phyloP scores from a whole-genome alignment of 2,113 vertebrate genomes.

The Emydura subglobosa region DNA sequence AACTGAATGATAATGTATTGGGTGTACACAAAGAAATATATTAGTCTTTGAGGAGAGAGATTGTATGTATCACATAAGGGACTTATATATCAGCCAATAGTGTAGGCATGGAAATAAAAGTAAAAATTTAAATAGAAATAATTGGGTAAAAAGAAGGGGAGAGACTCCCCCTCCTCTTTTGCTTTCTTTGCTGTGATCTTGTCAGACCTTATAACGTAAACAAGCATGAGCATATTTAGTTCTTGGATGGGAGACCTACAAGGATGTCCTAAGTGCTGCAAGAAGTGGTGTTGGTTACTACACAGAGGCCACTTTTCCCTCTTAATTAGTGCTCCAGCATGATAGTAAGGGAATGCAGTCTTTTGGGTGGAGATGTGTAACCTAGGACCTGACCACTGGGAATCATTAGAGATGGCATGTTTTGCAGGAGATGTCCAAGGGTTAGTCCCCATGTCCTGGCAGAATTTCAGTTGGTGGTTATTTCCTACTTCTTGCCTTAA shows the following conservation, averaged over 20 bases:
- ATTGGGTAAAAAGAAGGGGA: neutral
- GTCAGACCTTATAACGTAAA: neutral
- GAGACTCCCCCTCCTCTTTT: neutral
- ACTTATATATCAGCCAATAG: neutral
- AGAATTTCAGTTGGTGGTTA: fast-evolving
- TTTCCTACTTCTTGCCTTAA: neutral
- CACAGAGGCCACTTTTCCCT: neutral
- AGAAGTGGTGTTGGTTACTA: neutral
- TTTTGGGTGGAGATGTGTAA: neutral
- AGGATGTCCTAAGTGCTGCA: neutral
- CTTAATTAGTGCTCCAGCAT: neutral
- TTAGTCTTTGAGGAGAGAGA: constrained; percentile 15
- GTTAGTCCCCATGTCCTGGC: fast-evolving
- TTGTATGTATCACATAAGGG: neutral
- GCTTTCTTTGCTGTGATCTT: constrained; percentile 3
- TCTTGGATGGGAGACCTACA: neutral
- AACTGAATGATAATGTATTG: neutral
- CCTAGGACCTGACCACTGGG: too few relatives aligned
- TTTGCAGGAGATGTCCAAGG: neutral
- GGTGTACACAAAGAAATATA: constrained; percentile 5
- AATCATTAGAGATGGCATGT: fast-evolving
- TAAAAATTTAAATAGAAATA: neutral
- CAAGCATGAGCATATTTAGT: neutral
- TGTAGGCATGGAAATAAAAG: neutral
- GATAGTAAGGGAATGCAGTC: neutral